These are phyloP conservation scores for Monopis laevigella DNA, from an alignment of 2,888 invertebrate species.

Conservation along the genomic window DNA sequence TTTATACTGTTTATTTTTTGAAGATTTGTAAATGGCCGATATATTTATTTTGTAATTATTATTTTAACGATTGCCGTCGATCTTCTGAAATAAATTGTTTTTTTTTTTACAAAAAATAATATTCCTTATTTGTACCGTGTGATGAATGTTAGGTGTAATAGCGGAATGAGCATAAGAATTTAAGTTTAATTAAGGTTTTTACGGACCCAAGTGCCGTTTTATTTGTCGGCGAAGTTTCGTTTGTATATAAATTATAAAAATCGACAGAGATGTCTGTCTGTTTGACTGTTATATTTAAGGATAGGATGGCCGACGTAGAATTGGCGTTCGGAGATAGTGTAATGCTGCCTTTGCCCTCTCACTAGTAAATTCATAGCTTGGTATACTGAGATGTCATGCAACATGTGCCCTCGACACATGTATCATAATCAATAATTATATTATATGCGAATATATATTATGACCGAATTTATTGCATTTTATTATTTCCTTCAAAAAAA, in stretches of 20 bases:
- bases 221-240: constrained; percentile 23
- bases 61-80: too few species aligned
- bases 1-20: too few species aligned
- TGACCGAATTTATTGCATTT: constrained; percentile 39
- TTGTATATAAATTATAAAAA: constrained; percentile 53
- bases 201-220: constrained; percentile 30
- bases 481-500: too few species aligned
- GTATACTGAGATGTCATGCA: constrained; percentile 32
- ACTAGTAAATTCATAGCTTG: constrained; percentile 64
- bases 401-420: constrained; percentile 38
- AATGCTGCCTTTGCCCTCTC: constrained; percentile 57
- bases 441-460: constrained; percentile 65
- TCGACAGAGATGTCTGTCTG: constrained; percentile 46
- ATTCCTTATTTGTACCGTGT: too few species aligned
- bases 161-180: too few species aligned
- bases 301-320: constrained; percentile 41
- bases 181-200: constrained; percentile 26
- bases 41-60: too few species aligned
- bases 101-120: too few species aligned
- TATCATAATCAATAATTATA: constrained; percentile 63
- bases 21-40: too few species aligned
- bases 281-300: constrained; percentile 60
- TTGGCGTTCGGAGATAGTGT: constrained; percentile 19
- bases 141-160: too few species aligned
- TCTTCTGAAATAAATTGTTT: too few species aligned